Conservation (phyloP, 2,797 vertebrate genomes). For the Acridotheres tristis region DNA sequence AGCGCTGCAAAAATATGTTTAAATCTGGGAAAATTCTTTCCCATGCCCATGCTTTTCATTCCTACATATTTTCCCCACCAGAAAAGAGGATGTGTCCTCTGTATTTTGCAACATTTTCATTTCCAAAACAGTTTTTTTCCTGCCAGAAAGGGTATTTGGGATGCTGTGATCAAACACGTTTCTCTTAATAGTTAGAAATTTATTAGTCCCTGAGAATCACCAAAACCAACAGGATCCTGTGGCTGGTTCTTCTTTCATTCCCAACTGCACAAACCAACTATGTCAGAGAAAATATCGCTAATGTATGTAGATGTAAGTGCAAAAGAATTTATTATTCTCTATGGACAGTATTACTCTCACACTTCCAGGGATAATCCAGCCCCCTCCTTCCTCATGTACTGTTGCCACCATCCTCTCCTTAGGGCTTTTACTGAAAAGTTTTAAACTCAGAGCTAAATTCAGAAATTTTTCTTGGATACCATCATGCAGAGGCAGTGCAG, state of each 20-base stretch:
- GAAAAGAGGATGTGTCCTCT: background rate
- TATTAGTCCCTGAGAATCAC: background rate
- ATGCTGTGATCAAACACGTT: background rate
- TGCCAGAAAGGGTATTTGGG: background rate
- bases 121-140: background rate
- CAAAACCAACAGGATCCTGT: background rate
- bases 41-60: background rate
- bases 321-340: slow-evolving; percentile 29
- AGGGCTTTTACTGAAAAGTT: background rate
- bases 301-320: background rate
- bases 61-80: background rate
- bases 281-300: background rate
- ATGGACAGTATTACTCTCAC: background rate
- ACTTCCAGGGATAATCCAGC: background rate
- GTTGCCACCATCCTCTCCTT: background rate
- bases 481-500: background rate
- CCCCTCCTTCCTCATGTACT: background rate
- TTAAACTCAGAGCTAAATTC: background rate
- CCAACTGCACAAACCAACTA: background rate
- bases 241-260: background rate
- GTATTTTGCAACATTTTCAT: background rate
- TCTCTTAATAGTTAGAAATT: background rate
- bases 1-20: background rate
- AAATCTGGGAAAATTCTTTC: background rate
- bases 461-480: background rate